Evolutionary conservation across 53 echinoderm and acorn worm species (phyloP).

Genomic region (Glandiceps talaboti): DNA sequence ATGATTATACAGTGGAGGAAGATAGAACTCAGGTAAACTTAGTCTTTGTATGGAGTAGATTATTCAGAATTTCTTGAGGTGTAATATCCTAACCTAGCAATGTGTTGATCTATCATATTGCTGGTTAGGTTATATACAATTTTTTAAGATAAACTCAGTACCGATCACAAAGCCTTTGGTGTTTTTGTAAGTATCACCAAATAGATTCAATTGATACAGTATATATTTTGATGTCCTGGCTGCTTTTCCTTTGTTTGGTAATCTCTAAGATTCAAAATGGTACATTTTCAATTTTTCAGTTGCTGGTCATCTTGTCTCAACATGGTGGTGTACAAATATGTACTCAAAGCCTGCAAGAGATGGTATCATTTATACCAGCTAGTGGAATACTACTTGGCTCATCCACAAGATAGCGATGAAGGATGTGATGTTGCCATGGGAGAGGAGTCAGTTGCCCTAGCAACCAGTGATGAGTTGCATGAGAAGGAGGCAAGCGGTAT

Average conservation of each 20-base stretch:
- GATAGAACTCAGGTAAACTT: slow-evolving; percentile 66
- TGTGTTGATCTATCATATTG: no score
- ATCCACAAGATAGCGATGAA: not conserved
- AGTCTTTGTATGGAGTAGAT: no score
- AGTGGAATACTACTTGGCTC: slow-evolving; percentile 33
- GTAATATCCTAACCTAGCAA: no score
- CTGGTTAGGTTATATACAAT: no score
- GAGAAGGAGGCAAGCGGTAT: slow-evolving; percentile 8
- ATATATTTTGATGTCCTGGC: no score
- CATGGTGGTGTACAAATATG: slow-evolving; percentile 57
- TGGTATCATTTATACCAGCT: slow-evolving; percentile 91
- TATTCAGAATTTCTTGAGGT: no score
- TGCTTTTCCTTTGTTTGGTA: no score
- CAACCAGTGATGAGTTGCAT: slow-evolving; percentile 1
- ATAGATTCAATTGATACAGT: no score
- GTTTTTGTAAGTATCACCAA: no score
- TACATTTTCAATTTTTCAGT: slow-evolving; percentile 19
- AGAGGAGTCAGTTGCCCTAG: not conserved
- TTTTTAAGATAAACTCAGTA: no score
- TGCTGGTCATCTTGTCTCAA: slow-evolving; percentile 82
- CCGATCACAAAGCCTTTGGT: no score
- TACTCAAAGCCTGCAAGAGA: slow-evolving; percentile 58
- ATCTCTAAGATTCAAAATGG: no score
- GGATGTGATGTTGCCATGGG: not conserved
- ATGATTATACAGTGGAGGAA: slow-evolving; percentile 89